Evolutionary conservation across 2,888 invertebrate species (phyloP), one percentile per base, ranked within the genome.

Genomic region (Mythimna lalbum): DNA sequence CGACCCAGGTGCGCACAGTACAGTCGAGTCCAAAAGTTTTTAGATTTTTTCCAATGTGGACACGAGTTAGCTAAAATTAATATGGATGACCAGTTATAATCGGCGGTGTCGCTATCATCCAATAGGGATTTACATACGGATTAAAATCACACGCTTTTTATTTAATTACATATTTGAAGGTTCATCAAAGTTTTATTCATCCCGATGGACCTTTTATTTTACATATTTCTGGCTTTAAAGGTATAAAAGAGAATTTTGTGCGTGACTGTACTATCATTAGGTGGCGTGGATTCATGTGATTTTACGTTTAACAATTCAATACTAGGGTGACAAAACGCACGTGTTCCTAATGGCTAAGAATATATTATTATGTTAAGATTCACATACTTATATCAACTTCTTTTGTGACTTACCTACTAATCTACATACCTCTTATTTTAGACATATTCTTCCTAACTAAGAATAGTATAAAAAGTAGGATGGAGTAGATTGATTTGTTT

Each of bases 1-100:
- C 95, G 94, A 93, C 95, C 96, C 95, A 95, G 96, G 95, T 95
- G 95, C 94, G 92, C 93, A 85, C 84, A 87, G 95, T 95, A 95
- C 92, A 92, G 91, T 92, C 92, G 87, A 83, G 86, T 86, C 89
- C 86, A 89, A 94, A 93, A 93, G 90, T 92, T 93, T 93, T 89
- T 87, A 81, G 86, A 82, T 86, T 85, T 88, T 87, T 89, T 88
- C 86, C 85, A 75, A 81, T 76, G 73, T 84, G 74, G 76, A 86
- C 78, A 81, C 73, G 83, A 85, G 86, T 84, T 85, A 76, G 79
- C 72, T 79, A 66, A 89, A 88, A 90, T 92, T 89, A 94, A 93
- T 93, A 94, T 93, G 93, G 88, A 93, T 92, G 91, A 89, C 89
- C 88, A 88, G 90, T 90, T 90, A 89, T 92, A 93, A 93, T 92